Percentiles rank a stretch among this genome's conserved stretches.
phyloP scores from a whole-genome alignment of 1,140 invertebrate genomes.

The Mercenaria mercenaria region DNA sequence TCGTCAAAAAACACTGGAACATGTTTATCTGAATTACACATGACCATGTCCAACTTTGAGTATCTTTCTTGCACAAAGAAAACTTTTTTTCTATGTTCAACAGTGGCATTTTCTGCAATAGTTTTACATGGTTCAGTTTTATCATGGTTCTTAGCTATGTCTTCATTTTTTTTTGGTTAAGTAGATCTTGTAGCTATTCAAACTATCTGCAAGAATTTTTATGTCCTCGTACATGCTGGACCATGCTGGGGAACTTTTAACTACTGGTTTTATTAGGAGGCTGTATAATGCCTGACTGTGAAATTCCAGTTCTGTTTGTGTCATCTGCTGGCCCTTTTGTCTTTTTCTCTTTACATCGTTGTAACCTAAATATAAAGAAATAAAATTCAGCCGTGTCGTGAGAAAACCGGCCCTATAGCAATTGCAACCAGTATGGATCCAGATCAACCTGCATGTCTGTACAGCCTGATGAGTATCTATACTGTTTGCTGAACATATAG shows the following conservation, averaged over 20 bases:
- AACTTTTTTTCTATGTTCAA: not conserved
- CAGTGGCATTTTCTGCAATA: no score
- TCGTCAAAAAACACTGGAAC: constrained; percentile 29
- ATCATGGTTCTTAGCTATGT: not conserved
- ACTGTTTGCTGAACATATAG: no score
- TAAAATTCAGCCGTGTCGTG: no score
- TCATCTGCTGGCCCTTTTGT: constrained; percentile 10
- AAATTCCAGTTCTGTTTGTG: not conserved
- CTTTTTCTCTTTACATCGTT: constrained; percentile 15
- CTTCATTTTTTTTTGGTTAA: not conserved
- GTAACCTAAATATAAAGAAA: no score
- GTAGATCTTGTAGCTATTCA: not conserved
- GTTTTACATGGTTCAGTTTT: not conserved
- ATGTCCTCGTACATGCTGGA: not conserved
- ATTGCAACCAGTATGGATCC: no score
- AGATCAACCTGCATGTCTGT: no score
- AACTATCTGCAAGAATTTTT: not conserved
- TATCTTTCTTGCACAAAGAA: not conserved
- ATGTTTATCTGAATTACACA: not conserved
- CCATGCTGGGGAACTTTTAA: not conserved
- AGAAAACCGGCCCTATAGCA: no score
- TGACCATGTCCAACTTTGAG: not conserved
- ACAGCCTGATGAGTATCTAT: no score
- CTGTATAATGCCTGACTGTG: not conserved
- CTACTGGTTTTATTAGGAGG: not conserved